Base-by-base conservation (phyloP, 2,113 vertebrate genomes). In the Oophaga pumilio region DNA sequence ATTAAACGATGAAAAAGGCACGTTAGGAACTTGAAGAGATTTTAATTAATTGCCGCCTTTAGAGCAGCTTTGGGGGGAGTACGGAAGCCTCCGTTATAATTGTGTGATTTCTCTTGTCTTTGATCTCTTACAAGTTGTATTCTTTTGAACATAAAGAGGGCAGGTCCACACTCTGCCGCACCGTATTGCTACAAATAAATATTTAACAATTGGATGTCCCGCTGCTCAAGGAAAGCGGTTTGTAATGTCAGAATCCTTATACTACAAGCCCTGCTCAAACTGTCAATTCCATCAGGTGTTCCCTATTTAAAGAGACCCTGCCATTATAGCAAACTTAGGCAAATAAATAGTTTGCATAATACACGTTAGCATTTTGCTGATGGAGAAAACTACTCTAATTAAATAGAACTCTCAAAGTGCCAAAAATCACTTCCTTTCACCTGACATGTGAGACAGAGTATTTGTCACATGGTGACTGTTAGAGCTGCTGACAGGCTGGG, bases 31-130 rank as follows among this genome's bases (percentile, higher is more conserved):
- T 88, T 84, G 87, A 88, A 88, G 86, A 83, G 79, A 88, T 88
- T 84, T 84, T 88, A 88, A 88, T 88, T 88, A 88, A 88, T 88
- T 88, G 71, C 73, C 77, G 87, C 59, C 80, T 88, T 88, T 88
- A 83, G 82, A 84, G 71, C 73, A 68, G 80, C 87, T 88, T 76
- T 73, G 87, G 81, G 73, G 73, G 87, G 87, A 88, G 81, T 77
- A 77, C 22, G 10, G 15, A 33, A 59, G 73, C 71, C 59, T 77
- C 43, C 13, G 26, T 84, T 77, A 88, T 88, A 88, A 88, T 88
- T 88, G 71, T 76, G 69, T 26, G 24, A 76, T 82, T 83, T 82
- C 80, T 76, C 69, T 74, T 82, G 86, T 84, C 86, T 82, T 88
- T 88, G 79, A 88, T 88, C 80, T 82, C 33, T 77, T 59, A 83